phyloP scores from a whole-genome alignment of 2,888 invertebrate genomes.

The Trissonchulus sp. region DNA sequence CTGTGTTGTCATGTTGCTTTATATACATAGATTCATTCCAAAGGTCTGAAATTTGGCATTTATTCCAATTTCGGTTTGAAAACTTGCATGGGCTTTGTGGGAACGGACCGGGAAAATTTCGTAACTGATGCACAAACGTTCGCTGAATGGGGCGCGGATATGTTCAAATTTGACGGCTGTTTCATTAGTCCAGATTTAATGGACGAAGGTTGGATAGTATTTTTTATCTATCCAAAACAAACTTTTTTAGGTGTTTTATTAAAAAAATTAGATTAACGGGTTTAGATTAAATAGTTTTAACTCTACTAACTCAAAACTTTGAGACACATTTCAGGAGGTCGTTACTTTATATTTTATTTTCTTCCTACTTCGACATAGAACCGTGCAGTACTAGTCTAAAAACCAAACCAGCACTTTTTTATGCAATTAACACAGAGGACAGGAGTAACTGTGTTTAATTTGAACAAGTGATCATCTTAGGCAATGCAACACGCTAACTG shows the following conservation, averaged over 20 bases:
- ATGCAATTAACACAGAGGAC: too few relatives aligned
- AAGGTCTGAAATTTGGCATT: constrained; percentile 35
- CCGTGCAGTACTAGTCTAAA: too few relatives aligned
- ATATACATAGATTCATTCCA: constrained; percentile 38
- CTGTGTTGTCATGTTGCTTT: too few relatives aligned
- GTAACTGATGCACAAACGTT: constrained; percentile 33
- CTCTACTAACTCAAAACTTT: neutral
- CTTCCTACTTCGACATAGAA: too few relatives aligned
- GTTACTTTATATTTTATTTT: too few relatives aligned
- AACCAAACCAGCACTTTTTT: too few relatives aligned
- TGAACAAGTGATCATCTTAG: too few relatives aligned
- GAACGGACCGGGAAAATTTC: constrained; percentile 31
- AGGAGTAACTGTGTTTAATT: too few relatives aligned
- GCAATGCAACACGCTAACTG: too few relatives aligned
- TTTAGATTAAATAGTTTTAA: neutral
- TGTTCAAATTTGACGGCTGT: constrained; percentile 36
- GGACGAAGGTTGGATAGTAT: constrained; percentile 24
- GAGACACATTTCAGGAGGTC: too few relatives aligned
- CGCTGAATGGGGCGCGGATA: constrained; percentile 35
- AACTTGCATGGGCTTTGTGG: constrained; percentile 36
- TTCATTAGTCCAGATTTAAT: constrained; percentile 28
- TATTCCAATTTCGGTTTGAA: constrained; percentile 34
- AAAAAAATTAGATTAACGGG: neutral
- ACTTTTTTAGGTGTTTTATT: too few relatives aligned
- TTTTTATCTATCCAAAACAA: too few relatives aligned